A percentile compares a stretch with the other conserved stretches of the same genome.
phyloP scores from a whole-genome alignment of 1,140 invertebrate genomes.

The Drosophila nebulosa region DNA sequence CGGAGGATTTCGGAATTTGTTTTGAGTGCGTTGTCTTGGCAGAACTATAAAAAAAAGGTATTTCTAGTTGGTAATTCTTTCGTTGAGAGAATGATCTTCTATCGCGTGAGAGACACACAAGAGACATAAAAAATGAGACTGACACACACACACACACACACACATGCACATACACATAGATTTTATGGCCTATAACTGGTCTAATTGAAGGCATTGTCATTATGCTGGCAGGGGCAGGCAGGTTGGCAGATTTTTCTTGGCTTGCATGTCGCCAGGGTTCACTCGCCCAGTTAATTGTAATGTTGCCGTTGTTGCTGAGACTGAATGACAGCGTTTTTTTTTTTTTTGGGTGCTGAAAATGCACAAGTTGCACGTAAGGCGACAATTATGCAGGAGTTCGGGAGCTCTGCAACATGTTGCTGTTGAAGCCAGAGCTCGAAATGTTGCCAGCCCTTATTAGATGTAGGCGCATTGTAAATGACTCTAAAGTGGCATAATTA shows the following conservation, averaged over 20 bases:
- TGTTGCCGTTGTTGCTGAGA: conserved; percentile 31
- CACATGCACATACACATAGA: background rate
- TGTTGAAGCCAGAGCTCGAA: conserved; percentile 1
- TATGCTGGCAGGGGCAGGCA: conserved; percentile 24
- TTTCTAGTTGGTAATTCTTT: conserved; percentile 12
- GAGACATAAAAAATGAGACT: background rate
- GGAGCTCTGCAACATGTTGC: conserved; percentile 40
- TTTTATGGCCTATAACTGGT: conserved; percentile 73
- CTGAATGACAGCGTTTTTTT: conserved; percentile 54
- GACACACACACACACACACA: background rate
- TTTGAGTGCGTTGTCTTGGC: background rate
- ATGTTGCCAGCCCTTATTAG: conserved; percentile 41
- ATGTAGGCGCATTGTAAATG: conserved; percentile 34
- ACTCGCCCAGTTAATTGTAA: conserved; percentile 72
- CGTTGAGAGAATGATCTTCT: conserved; percentile 41
- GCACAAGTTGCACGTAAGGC: conserved; percentile 58
- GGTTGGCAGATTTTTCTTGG: conserved; percentile 37
- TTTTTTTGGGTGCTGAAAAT: conserved; percentile 58
- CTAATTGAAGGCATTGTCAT: conserved; percentile 76
- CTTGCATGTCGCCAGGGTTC: conserved; percentile 70
- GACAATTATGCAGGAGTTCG: conserved; percentile 62
- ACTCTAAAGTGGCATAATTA: conserved; percentile 78
- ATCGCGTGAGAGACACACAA: conserved; percentile 53
- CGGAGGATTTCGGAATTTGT: too few species aligned
- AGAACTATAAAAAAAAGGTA: background rate